A percentile compares a stretch with the other conserved stretches of the same genome.
Conservation (phyloP, 2,113 vertebrate genomes). For the Crotalus tigris region DNA sequence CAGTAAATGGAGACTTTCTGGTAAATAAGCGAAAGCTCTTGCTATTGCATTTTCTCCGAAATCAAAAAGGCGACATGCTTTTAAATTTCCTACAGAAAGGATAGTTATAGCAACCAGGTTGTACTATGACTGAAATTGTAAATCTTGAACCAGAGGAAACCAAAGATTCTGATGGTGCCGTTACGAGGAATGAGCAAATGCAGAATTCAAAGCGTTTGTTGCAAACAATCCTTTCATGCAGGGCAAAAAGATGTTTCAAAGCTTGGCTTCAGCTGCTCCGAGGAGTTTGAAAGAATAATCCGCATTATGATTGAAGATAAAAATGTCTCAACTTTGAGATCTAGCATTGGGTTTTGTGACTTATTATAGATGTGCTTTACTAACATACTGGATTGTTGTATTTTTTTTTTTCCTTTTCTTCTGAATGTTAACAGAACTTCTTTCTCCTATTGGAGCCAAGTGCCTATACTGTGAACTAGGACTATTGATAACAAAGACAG, state of each 20-base stretch:
- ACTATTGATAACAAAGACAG: not conserved
- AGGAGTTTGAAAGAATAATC: slow-evolving; percentile 19
- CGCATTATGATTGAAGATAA: not conserved
- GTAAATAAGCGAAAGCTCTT: not conserved
- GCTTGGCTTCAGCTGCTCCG: not conserved
- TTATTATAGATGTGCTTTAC: not conserved
- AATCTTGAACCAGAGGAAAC: slow-evolving; percentile 3
- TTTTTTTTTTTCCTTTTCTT: not conserved
- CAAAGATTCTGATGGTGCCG: not conserved
- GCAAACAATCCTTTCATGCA: slow-evolving; percentile 13
- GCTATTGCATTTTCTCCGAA: not conserved
- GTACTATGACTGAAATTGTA: not conserved
- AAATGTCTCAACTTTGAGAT: not conserved
- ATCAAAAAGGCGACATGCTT: not conserved
- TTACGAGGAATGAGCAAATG: not conserved
- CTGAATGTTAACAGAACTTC: not conserved
- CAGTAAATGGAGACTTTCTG: not conserved
- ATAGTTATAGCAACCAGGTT: not conserved
- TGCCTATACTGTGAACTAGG: not conserved
- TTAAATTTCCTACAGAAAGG: not conserved
- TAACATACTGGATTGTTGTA: not conserved
- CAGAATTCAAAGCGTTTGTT: not conserved
- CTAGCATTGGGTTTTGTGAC: not conserved
- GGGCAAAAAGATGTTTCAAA: slow-evolving; percentile 17
- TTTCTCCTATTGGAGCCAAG: not conserved